Conservation (phyloP, 2,113 vertebrate genomes). For the Noctilio leporinus region DNA sequence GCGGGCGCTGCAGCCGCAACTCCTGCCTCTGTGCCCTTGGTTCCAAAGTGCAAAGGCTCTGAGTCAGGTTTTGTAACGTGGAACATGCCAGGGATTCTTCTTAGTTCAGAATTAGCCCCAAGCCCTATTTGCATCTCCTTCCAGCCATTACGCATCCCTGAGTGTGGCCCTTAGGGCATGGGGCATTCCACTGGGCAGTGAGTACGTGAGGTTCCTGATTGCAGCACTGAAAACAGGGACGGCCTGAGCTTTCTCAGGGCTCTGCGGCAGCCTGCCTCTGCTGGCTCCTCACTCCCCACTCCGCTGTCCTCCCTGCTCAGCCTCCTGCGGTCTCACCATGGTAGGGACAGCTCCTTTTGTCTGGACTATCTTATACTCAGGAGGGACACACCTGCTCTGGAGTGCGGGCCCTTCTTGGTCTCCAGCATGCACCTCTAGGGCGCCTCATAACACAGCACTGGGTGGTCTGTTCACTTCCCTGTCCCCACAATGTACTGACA, state of each 20-base stretch:
- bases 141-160: neutral
- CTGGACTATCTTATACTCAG: neutral
- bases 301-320: neutral
- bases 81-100: neutral
- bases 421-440: neutral
- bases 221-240: neutral
- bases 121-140: neutral
- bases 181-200: neutral
- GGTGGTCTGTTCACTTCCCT: neutral
- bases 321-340: neutral
- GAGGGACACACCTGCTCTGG: neutral
- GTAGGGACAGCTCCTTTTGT: neutral
- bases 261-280: neutral
- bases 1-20: neutral
- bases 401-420: neutral
- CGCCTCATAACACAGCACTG: fast-evolving
- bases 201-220: neutral
- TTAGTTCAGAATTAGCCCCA: neutral
- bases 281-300: neutral
- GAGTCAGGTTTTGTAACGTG: neutral
- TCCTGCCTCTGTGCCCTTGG: neutral
- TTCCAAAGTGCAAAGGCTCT: neutral
- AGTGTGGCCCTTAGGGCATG: neutral
- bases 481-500: fast-evolving
- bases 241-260: no score